Evolutionary conservation across 2,113 vertebrate genomes (phyloP), one percentile per base, ranked within the genome.

Genomic region (Argyrosomus japonicus): DNA sequence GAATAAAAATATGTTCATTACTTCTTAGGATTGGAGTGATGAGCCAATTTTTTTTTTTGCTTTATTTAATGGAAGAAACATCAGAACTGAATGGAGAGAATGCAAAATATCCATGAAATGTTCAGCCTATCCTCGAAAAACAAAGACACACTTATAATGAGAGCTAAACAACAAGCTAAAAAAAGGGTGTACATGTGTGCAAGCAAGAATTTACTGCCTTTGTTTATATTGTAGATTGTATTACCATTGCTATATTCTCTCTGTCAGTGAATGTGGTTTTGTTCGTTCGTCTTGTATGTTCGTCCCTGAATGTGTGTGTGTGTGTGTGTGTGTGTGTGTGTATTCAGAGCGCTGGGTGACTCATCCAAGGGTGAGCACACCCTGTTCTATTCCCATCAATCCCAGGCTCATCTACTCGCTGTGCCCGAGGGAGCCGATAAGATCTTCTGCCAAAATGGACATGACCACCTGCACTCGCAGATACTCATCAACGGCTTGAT

Each of bases 321-420:
- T 79, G 80, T 54, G 25, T 12, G 83, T 65, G 17, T 47, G 25
- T 68, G 45, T 40, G 25, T 43, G 15, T 67, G 81, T 70, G 60
- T 56, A 60, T 65, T 77, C 65, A 68, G 50, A 64, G n/a, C 12
- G 12, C 53, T 76, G 27, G 45, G 79, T 91, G 89, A 91, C 75
- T 93, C 87, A 89, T 88, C 64, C 62, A 69, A 40, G 50, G 60
- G 32, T n/a, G 23, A 87, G 81, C 67, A 67, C 75, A 8, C 81
- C 77, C 56, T 81, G 77, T 88, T 79, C 91, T 87, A 50, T 87
- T 85, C 78, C 75, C 54, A 79, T 87, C 76, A 78, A 80, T 67
- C 58, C 78, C 54, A n/a, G 23, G 36, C 58, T 78, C 67, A 87
- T 90, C 88, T 50, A 71, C 63, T 60, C 75, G 76, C 68, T 2